Conservation (phyloP, 2,888 invertebrate genomes). For the Anagyrus pseudococci region DNA sequence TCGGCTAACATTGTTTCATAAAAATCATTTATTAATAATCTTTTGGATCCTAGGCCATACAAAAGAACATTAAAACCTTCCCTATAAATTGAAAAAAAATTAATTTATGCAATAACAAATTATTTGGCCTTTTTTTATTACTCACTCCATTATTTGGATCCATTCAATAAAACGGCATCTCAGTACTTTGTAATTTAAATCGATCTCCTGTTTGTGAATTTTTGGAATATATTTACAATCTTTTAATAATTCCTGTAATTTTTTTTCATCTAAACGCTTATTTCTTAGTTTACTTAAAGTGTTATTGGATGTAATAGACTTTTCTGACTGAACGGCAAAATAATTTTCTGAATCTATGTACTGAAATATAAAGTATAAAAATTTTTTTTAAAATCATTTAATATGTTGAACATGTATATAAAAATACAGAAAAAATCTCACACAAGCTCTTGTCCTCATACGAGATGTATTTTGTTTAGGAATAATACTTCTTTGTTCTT, state of each 20-base stretch:
- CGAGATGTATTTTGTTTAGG: neutral
- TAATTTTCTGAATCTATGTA: conserved; percentile 55
- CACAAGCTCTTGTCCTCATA: neutral
- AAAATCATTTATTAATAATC: conserved; percentile 78
- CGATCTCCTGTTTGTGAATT: conserved; percentile 69
- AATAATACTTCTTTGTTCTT: conserved; percentile 10
- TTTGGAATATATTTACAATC: conserved; percentile 63
- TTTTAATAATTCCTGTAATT: conserved; percentile 68
- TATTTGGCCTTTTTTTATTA: conserved; percentile 26
- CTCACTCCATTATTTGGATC: conserved; percentile 67
- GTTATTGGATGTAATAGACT: conserved; percentile 76
- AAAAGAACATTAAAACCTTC: conserved; percentile 86
- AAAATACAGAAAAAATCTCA: neutral
- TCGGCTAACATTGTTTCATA: conserved; percentile 68
- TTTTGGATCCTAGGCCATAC: conserved; percentile 92
- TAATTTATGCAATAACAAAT: conserved; percentile 12
- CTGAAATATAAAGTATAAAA: conserved; percentile 39
- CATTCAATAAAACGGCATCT: conserved; percentile 71
- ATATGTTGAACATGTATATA: neutral
- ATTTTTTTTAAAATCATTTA: conserved; percentile 9
- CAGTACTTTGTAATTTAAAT: conserved; percentile 62
- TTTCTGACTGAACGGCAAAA: conserved; percentile 55
- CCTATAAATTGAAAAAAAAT: conserved; percentile 64
- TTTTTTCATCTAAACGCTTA: conserved; percentile 73
- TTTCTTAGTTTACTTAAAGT: conserved; percentile 79